Evolutionary conservation across 2,797 vertebrate species (phyloP), one percentile per base, ranked within the genome.

Genomic region (Perodicticus potto): DNA sequence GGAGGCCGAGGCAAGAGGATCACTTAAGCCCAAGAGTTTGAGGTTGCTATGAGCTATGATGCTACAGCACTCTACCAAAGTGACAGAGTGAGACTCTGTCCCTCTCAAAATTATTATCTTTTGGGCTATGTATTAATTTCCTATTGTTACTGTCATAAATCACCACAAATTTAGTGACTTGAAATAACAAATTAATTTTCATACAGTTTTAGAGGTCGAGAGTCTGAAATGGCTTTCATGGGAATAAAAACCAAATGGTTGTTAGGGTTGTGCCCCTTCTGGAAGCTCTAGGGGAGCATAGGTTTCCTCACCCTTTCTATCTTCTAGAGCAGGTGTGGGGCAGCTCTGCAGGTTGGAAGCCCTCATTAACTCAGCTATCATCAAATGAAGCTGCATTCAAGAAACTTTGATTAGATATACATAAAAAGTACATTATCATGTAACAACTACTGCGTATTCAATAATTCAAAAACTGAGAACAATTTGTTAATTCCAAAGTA

Each of bases 131-230:
- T 53, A 59, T 63, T 37, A 45, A n/a, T 93, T 88, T 97, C 27
- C 29, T 87, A 40, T 80, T 86, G 49, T 20, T 87, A 29, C 4
- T 73, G 7, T 72, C 88, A 83, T 29, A 91, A 82, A 43, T 90
- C 89, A 40, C 20, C 27, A 73, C 34, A 91, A 69, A 86, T 57
- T 63, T 43, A 61, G 25, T 67, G 19, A 43, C n/a, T 76, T 83
- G 63, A 96, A 93, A 77, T n/a, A 93, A 89, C 16, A 76, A 63
- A 69, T 93, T 63, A 59, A 29, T 88, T 87, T 85, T 95, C 17
- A 74, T 74, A 61, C 0, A 84, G 13, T 89, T 78, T 80, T 95
- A 37, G 40, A 89, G 53, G 34, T 80, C 73, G 81, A 70, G 88
- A 78, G 27, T 77, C 40, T 76, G 49, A 91, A 96, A 70, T 80